Base-by-base conservation (phyloP, 2,888 invertebrate species). In the Antheraea yamamai region DNA sequence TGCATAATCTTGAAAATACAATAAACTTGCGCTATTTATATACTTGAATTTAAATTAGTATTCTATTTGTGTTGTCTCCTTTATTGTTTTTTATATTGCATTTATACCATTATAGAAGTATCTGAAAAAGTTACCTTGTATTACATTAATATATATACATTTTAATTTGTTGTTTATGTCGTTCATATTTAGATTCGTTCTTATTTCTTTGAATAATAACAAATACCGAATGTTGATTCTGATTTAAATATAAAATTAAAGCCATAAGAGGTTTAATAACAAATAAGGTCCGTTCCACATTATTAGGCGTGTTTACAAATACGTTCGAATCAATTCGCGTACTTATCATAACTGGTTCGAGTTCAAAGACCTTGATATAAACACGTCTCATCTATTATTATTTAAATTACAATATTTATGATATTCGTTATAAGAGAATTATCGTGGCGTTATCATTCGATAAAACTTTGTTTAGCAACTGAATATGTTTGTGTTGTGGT, bases 291-390 rank as follows among this genome's bases (percentile, higher is more conserved):
- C 47, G 71, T 16, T 72, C 26, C 47, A 12, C 18, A 39, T 68
- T 70, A 72, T 35, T 68, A 75, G 72, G 52, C 75, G 58, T 88
- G 88, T 87, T 89, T 87, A 88, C 89, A 84, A 86, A 88, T 85
- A 85, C 77, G 82, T 79, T 79, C 39, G 39, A 39, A 39, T 78
- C 80, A 82, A 84, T 85, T 85, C 82, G 76, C 81, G 79, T 83
- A 83, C 79, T 83, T 83, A 85, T 83, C 84, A 86, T 83, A 85
- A 86, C 86, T 83, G 83, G 83, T 82, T 76, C 76, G 81, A 80
- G 89, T 85, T 89, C 87, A 85, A 81, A 76, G 84, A 85, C 88
- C 87, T 83, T 80, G 83, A 75, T 79, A 64, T n/a, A 47, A 30
- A 70, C 55, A 70, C 55, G 52, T 12, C 51, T 35, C 18, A 47